Evolutionary conservation across 2,888 invertebrate genomes (phyloP), one percentile per base, ranked within the genome.

Genomic region (Cistogaster globosa): DNA sequence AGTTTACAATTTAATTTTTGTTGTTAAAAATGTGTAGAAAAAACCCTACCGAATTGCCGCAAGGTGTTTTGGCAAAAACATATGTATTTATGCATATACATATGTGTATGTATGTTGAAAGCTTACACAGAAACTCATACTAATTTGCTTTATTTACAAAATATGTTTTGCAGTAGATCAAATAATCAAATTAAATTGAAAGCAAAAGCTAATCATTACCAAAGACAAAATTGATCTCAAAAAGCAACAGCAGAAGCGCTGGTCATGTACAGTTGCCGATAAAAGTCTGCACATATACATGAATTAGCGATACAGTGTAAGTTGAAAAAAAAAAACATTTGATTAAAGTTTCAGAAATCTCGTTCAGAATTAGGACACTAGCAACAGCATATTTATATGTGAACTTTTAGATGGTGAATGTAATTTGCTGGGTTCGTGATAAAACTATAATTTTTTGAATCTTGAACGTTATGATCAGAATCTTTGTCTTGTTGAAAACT

Each of bases 1-100:
- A 76, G 76, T 69, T 76, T 76, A 51, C 65, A 65, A 51, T 69
- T 79, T 58, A 72, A 16, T 55, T 65, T 69, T 63, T 80, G 36
- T 72, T 72, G 20, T 53, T 69, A 12, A 53, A 69, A 72, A 48
- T 57, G 5, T 22, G 4, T 20, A 75, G 42, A 67, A 20, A 18
- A 26, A 67, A 65, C 51, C 18, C 11, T 58, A 53, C 18, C 18
- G 51, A 32, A 62, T 60, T 53, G 68, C 60, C 42, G 42, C 68
- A 69, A 78, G 77, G 68, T 78, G 68, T 60, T 77, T 76, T 60
- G 22, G 51, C 36, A 51, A 72, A 51, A 36, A 72, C n/a, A 20
- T 26, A 58, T 6, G 3, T 48, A 32, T 12, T 12, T 8, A 16
- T n/a, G 14, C 11, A 65, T 22, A 12, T 22, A 4, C 26, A 32